A percentile compares a stretch with the other conserved stretches of the same genome.
Conservation (phyloP, 2,888 invertebrate species). For the Tricholauxania praeusta region DNA sequence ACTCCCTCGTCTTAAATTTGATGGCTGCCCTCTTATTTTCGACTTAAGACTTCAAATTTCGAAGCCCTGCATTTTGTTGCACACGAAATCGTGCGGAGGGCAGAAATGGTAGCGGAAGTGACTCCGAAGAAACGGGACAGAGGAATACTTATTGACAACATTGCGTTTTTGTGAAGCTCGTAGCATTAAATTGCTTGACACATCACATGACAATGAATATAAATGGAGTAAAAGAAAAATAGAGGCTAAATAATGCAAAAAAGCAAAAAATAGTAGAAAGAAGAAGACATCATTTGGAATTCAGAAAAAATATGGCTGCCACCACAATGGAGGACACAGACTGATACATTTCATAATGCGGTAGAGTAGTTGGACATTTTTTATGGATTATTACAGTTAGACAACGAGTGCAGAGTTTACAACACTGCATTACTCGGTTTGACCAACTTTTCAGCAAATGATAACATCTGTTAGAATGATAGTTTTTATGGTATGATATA, state of each 20-base stretch:
- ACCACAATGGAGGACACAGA: not conserved
- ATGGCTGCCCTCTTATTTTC: slow-evolving; percentile 23
- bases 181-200: slow-evolving; percentile 47
- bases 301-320: slow-evolving; percentile 48
- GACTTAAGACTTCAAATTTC: slow-evolving; percentile 24
- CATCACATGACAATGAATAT: slow-evolving; percentile 41
- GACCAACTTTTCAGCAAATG: too few relatives aligned
- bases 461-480: too few relatives aligned
- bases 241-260: too few relatives aligned
- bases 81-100: too few relatives aligned
- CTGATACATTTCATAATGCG: too few relatives aligned
- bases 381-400: too few relatives aligned
- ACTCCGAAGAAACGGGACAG: not conserved
- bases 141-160: slow-evolving; percentile 4
- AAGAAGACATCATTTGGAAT: slow-evolving; percentile 33
- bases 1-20: not conserved
- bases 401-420: too few relatives aligned
- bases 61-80: not conserved
- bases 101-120: too few relatives aligned
- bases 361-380: too few relatives aligned
- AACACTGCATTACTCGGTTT: too few relatives aligned
- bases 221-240: not conserved
- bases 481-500: too few relatives aligned
- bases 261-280: not conserved
- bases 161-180: slow-evolving; percentile 43